Evolutionary conservation across 2,888 invertebrate species (phyloP).

Genomic region (Argynnis bischoffii): DNA sequence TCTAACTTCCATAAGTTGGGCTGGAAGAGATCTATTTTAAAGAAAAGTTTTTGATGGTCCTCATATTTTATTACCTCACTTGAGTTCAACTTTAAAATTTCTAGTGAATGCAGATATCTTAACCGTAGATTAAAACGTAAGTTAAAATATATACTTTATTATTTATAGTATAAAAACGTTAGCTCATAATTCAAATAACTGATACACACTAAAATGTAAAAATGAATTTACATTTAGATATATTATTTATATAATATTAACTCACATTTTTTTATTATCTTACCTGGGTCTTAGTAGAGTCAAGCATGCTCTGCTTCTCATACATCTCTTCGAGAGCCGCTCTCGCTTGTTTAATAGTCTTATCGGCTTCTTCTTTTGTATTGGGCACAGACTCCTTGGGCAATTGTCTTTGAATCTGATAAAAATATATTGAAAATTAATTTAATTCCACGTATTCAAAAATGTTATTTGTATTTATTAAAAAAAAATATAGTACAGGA

Average conservation of each 20-base stretch:
- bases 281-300: slow-evolving; percentile 92
- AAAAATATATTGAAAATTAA: slow-evolving; percentile 8
- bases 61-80: no score
- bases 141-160: no score
- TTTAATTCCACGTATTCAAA: not conserved
- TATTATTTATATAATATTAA: no score
- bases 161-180: no score
- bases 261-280: not conserved
- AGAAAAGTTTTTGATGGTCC: not conserved
- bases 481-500: not conserved
- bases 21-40: not conserved
- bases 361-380: slow-evolving; percentile 95
- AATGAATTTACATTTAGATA: no score
- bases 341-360: slow-evolving; percentile 91
- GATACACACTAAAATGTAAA: no score
- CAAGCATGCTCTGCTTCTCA: slow-evolving; percentile 94
- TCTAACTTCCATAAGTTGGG: no score
- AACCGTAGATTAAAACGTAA: no score
- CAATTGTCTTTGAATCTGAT: slow-evolving; percentile 88
- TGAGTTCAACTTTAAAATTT: no score
- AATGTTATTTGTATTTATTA: not conserved
- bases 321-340: slow-evolving; percentile 94
- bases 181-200: no score
- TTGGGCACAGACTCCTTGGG: slow-evolving; percentile 91
- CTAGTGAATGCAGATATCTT: no score